Conservation (phyloP, 2,888 invertebrate genomes). For the Cylindroiulus punctatus region DNA sequence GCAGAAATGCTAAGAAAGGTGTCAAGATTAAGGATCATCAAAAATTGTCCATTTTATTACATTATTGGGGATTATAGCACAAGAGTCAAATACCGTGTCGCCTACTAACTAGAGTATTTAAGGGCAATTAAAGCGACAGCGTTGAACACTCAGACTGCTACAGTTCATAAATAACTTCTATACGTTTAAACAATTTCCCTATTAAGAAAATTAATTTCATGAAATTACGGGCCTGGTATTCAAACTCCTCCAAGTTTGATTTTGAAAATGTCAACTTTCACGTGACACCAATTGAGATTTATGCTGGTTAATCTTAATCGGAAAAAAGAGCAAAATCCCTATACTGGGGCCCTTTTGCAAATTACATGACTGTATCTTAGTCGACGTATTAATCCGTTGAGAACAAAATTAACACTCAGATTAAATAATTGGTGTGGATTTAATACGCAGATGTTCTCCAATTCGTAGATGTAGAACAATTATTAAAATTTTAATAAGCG, state of each 20-base stretch:
- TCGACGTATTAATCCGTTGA: neutral
- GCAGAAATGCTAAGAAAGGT: neutral
- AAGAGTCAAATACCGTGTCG: neutral
- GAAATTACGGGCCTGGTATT: neutral
- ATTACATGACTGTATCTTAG: neutral
- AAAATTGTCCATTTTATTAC: neutral
- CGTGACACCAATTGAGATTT: neutral
- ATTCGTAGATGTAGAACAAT: neutral
- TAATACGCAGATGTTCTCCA: neutral
- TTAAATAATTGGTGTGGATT: neutral
- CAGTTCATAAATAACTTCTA: neutral
- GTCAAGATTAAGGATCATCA: neutral
- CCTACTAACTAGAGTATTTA: slow-evolving; percentile 30
- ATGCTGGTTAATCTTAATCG: neutral
- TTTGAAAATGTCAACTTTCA: neutral
- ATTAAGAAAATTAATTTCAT: slow-evolving; percentile 1
- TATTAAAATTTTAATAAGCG: neutral
- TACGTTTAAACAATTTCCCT: slow-evolving; percentile 16
- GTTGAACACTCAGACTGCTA: neutral
- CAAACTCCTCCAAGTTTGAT: neutral
- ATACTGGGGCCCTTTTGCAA: neutral
- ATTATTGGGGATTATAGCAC: neutral
- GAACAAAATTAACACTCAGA: neutral
- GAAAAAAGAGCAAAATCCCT: neutral
- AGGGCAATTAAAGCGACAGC: neutral